Base-by-base conservation (phyloP, 2,113 vertebrate species). In the Puntigrus tetrazona region DNA sequence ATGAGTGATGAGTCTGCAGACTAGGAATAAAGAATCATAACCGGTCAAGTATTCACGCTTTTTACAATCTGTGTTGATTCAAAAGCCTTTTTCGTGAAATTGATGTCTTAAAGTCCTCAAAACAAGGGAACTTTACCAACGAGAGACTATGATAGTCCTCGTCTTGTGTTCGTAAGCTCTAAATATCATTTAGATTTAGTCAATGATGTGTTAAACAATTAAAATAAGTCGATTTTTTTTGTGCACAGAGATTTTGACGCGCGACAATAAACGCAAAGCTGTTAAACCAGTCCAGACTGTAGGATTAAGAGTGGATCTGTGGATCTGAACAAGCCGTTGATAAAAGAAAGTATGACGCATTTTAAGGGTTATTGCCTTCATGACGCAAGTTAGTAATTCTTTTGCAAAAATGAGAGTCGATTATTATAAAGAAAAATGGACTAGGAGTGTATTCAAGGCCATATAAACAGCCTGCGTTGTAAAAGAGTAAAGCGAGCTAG, bases 401-500 rank as follows among this genome's bases (percentile, higher is more conserved):
- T 80, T 13, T 18, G 11, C 16, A 55, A 70, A 55, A 70, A 81
- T 6, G 31, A 81, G 38, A 81, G 20, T 70, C 0, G 13, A 27
- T 18, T 36, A 50, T 55, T 36, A 50, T 69, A n/a, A 52, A 70
- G 59, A 81, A 50, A 70, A 80, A 80, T 22, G 63, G 43, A 10
- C 27, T 7, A 47, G 16, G 45, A 38, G 29, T 52, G 11, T 38
- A 72, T 70, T 25, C 29, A 82, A 20, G 59, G 78, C 34, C 59
- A 7, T 80, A 65, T 47, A 80, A 80, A 63, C 57, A 80, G 29
- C 41, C 18, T 6, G 27, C 36, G 80, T 70, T 52, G 45, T 70
- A 82, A 82, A 82, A n/a, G 29, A 70, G 63, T 55, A 81, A 50
- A 70, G 29, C 7, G 65, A 82, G 65, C 63, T 55, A n/a, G 0